phyloP scores from a whole-genome alignment of 2,888 invertebrate species.

The Azorinus chamasolen region DNA sequence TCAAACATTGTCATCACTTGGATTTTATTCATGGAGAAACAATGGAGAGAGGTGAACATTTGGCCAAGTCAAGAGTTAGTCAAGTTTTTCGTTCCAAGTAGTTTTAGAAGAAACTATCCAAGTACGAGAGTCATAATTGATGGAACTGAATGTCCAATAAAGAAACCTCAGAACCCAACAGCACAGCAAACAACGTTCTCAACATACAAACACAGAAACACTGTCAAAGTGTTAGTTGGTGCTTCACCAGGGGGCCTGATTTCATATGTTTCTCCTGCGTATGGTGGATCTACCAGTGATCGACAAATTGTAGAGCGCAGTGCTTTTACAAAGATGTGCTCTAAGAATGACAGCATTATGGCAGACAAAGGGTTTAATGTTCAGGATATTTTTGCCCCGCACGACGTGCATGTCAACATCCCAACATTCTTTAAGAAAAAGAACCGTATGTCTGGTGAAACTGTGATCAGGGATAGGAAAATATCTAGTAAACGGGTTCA shows the following conservation, averaged over 20 bases:
- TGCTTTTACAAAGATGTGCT: constrained; percentile 39
- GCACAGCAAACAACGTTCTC: constrained; percentile 60
- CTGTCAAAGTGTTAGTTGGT: constrained; percentile 55
- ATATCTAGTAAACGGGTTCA: constrained; percentile 60
- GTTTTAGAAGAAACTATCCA: constrained; percentile 62
- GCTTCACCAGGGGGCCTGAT: constrained; percentile 60
- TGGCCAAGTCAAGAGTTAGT: constrained; percentile 62
- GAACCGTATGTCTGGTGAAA: constrained; percentile 47
- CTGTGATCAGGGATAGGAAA: constrained; percentile 57
- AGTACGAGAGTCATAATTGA: constrained; percentile 66
- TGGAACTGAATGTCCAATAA: constrained; percentile 67
- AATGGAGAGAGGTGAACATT: constrained; percentile 57
- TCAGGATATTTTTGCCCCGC: constrained; percentile 57
- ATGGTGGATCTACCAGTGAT: constrained; percentile 65
- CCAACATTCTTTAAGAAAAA: constrained; percentile 61
- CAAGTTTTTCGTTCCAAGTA: constrained; percentile 54
- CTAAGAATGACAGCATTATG: constrained; percentile 56
- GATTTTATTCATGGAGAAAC: constrained; percentile 60
- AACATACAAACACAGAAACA: constrained; percentile 60
- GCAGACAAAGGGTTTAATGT: constrained; percentile 66
- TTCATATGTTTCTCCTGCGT: constrained; percentile 39
- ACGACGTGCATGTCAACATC: constrained; percentile 56
- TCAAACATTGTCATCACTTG: constrained; percentile 59
- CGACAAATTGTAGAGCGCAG: constrained; percentile 64
- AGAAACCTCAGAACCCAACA: constrained; percentile 48